Evolutionary conservation across 1,140 invertebrate species (phyloP).

Genomic region (Apis florea): DNA sequence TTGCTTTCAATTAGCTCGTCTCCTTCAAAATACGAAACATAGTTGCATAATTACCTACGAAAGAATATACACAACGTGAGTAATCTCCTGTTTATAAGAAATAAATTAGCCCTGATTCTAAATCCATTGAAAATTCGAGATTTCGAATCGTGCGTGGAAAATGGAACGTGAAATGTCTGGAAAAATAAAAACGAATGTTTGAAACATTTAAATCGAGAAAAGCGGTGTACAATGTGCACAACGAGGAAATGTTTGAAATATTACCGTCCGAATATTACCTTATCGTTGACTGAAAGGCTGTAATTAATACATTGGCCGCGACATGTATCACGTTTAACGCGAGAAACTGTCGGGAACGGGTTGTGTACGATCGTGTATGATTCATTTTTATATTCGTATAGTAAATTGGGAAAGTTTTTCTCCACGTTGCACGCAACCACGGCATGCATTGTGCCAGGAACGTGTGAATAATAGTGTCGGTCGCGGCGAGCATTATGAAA

Average conservation of each 20-base stretch:
- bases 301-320: constrained; percentile 26
- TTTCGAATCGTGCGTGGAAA: too few relatives aligned
- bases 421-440: neutral
- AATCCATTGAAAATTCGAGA: too few relatives aligned
- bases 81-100: too few relatives aligned
- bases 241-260: constrained; percentile 14
- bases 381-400: constrained; percentile 28
- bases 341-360: neutral
- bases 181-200: too few relatives aligned
- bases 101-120: too few relatives aligned
- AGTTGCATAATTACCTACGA: too few relatives aligned
- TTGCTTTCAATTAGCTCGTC: too few relatives aligned
- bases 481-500: constrained; percentile 16
- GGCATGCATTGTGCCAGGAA: neutral
- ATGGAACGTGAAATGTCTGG: too few relatives aligned
- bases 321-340: constrained; percentile 10
- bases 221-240: too few relatives aligned
- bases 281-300: neutral
- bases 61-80: too few relatives aligned
- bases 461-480: constrained; percentile 22
- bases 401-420: constrained; percentile 36
- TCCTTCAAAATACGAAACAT: too few relatives aligned
- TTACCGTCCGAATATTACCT: constrained; percentile 18
- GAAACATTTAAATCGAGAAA: too few relatives aligned
- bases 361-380: constrained; percentile 2